Base-by-base conservation (phyloP, 2,888 invertebrate species). In the Chrysolina haemoptera region DNA sequence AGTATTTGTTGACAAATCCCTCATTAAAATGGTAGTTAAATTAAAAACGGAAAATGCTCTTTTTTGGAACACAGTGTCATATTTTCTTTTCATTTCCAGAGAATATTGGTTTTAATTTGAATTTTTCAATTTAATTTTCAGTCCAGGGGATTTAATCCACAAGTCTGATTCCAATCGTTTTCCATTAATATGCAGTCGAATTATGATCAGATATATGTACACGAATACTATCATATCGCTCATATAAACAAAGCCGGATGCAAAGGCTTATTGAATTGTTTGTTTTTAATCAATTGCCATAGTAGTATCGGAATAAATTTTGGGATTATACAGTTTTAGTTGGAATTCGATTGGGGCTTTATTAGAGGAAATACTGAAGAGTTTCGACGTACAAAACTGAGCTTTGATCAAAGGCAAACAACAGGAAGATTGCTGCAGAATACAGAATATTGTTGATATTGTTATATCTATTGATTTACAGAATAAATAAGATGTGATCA, bases 251-350 rank as follows among this genome's bases (percentile, higher is more conserved):
- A 35, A 59, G 59, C 59, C 1, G 14, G 11, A 22, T 65, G 20
- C 6, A 18, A 8, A 65, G 46, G 65, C 65, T 65, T 65, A 65
- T 65, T 22, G 18, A 48, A 65, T 65, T 59, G 43, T 43, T 65
- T 65, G 65, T 20, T 43, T 65, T 65, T 41, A 65, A 65, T 43
- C 65, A 65, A 48, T 65, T 46, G 11, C 20, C 22, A 20, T 40
- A 20, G 27, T 35, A 59, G 22, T 59, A 27, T 16, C 6, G 9
- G 14, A 16, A 22, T 59, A 1, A 59, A 59, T 59, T 27, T 9
- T 27, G 27, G n/a, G 27, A 59, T 59, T 35, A n/a, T n/a, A 27
- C n/a, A 10, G 27, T 59, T 55, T 9, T 10, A 59, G 14, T n/a
- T 0, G 27, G 18, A 27, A 8, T n/a, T 59, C n/a, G n/a, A 59